Conservation (phyloP, 1,140 invertebrate species). For the Macrotrachela quadricornifera region DNA sequence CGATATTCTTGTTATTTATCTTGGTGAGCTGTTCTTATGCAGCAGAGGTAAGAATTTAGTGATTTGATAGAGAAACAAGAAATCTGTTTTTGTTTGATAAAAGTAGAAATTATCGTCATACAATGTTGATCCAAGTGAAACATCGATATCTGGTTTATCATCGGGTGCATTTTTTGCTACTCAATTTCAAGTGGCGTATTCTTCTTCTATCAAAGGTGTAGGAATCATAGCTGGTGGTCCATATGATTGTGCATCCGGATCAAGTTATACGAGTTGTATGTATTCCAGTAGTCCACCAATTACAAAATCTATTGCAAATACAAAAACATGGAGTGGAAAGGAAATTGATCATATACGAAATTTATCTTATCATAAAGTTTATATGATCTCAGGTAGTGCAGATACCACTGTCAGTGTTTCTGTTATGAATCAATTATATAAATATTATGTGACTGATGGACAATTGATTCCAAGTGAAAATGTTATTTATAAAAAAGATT, state of each 20-base stretch:
- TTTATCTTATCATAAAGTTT: conserved; percentile 19
- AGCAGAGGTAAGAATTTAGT: too few species aligned
- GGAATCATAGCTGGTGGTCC: conserved; percentile 27
- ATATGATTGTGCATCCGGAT: too few species aligned
- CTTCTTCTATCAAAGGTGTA: conserved; percentile 21
- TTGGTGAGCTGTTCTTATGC: too few species aligned
- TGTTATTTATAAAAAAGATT: conserved; percentile 1
- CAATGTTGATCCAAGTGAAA: conserved; percentile 17
- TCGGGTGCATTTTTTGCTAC: conserved; percentile 28
- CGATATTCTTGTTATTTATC: too few species aligned
- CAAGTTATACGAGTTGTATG: too few species aligned
- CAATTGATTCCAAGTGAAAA: not conserved
- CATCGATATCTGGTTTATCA: conserved; percentile 28
- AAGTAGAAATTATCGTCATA: not conserved
- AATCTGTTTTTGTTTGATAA: too few species aligned
- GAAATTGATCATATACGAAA: conserved; percentile 18
- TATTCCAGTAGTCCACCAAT: too few species aligned
- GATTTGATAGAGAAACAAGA: too few species aligned
- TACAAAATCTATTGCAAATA: too few species aligned
- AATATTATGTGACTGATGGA: not conserved
- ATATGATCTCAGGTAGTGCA: conserved; percentile 21
- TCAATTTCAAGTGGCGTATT: conserved; percentile 28
- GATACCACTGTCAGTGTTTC: conserved; percentile 24
- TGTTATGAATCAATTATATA: not conserved
- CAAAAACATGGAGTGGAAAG: too few species aligned